Evolutionary conservation across 2,888 invertebrate genomes (phyloP).

Genomic region (Epistrophe grossulariae): DNA sequence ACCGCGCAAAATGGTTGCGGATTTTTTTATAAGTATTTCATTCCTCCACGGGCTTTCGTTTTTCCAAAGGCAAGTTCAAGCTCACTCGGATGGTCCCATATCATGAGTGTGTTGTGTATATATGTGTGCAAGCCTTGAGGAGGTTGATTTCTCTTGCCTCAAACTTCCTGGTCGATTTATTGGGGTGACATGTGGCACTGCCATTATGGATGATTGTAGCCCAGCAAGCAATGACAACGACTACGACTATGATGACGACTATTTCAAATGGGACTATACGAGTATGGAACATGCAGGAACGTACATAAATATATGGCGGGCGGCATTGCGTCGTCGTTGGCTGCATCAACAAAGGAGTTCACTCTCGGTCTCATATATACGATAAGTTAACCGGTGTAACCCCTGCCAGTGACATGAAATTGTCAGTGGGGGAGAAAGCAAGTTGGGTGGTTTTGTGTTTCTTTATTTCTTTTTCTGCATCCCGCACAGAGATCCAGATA

Average conservation of each 20-base stretch:
- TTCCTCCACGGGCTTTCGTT: conserved; percentile 32
- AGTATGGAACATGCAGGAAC: background rate
- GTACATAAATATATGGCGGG: conserved; percentile 7
- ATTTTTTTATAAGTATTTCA: conserved; percentile 54
- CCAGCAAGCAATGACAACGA: conserved; percentile 65
- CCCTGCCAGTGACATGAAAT: conserved; percentile 69
- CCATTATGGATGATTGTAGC: conserved; percentile 74
- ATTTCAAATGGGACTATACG: background rate
- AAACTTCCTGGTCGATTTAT: conserved; percentile 61
- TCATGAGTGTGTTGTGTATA: conserved; percentile 38
- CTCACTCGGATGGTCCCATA: conserved; percentile 10
- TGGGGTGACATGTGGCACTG: conserved; percentile 75
- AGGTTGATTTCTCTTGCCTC: conserved; percentile 29
- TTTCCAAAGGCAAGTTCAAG: conserved; percentile 55
- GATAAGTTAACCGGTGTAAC: conserved; percentile 73
- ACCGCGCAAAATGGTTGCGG: conserved; percentile 73
- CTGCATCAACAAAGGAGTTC: conserved; percentile 55
- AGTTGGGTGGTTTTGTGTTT: conserved; percentile 12
- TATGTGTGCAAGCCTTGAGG: conserved; percentile 47
- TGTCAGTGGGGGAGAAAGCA: conserved; percentile 47
- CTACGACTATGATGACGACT: conserved; percentile 18
- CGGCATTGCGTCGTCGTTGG: conserved; percentile 56
- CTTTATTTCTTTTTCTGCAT: background rate
- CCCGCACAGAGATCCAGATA: conserved; percentile 21
- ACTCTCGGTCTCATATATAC: conserved; percentile 59